phyloP scores from a whole-genome alignment of 2,888 invertebrate species.

The Cryptophagus acutangulus region DNA sequence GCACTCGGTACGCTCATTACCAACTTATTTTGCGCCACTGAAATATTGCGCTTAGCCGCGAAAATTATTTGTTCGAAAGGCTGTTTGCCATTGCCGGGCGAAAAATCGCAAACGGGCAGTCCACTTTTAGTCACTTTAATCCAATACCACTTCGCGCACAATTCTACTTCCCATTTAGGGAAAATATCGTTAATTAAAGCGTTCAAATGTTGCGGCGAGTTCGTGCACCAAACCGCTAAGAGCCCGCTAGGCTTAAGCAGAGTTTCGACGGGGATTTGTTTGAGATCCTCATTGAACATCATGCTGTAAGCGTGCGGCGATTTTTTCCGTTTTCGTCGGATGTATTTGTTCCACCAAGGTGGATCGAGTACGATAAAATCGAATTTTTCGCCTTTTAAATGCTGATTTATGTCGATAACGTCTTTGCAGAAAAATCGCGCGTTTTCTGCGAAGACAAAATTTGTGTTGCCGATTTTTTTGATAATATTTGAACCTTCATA shows the following conservation, averaged over 20 bases:
- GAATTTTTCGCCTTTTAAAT: constrained; percentile 53
- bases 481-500: too few species aligned
- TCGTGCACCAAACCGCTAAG: constrained; percentile 90
- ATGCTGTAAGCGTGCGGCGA: constrained; percentile 65
- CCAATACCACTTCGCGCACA: constrained; percentile 80
- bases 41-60: constrained; percentile 42
- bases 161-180: constrained; percentile 69
- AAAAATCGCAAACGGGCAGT: constrained; percentile 50
- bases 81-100: constrained; percentile 67
- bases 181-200: constrained; percentile 69
- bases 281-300: constrained; percentile 72
- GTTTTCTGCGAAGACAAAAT: constrained; percentile 62
- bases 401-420: constrained; percentile 54
- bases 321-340: constrained; percentile 68
- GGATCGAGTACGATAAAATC: constrained; percentile 88
- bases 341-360: constrained; percentile 95
- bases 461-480: constrained; percentile 48
- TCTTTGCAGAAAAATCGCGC: constrained; percentile 65
- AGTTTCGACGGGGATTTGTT: constrained; percentile 62
- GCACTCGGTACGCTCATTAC: constrained; percentile 84
- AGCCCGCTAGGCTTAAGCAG: constrained; percentile 61
- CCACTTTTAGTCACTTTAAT: constrained; percentile 59
- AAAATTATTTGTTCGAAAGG: constrained; percentile 81
- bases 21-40: constrained; percentile 50
- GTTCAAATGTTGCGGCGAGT: constrained; percentile 65